phyloP scores from a whole-genome alignment of 2,113 vertebrate genomes.

The Bombycilla garrulus region DNA sequence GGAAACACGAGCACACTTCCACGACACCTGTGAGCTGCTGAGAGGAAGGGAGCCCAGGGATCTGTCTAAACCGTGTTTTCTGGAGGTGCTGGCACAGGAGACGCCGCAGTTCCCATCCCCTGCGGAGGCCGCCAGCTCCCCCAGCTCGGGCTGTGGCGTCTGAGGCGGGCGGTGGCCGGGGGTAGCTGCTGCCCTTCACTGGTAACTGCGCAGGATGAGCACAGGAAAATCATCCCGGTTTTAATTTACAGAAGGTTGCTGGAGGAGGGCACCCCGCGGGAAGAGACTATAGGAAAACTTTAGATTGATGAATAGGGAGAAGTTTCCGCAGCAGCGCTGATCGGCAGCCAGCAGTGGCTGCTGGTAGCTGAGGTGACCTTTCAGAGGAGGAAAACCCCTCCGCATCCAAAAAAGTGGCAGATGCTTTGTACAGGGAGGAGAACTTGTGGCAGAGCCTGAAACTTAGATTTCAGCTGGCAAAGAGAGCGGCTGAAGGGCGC shows the following conservation, averaged over 20 bases:
- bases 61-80: too few species aligned
- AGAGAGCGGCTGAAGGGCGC: not conserved
- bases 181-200: not conserved
- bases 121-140: not conserved
- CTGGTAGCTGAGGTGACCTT: slow-evolving; percentile 1
- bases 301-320: not conserved
- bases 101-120: fast-evolving
- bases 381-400: not conserved
- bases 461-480: not conserved
- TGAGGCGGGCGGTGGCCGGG: not conserved
- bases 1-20: not conserved
- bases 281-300: not conserved
- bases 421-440: not conserved
- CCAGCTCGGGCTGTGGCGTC: not conserved
- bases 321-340: not conserved
- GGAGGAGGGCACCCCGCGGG: not conserved
- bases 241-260: not conserved
- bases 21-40: not conserved
- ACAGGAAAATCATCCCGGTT: not conserved
- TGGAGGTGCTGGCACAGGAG: not conserved
- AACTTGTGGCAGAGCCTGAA: not conserved
- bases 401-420: not conserved
- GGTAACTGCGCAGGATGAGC: not conserved
- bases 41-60: not conserved
- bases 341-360: not conserved